Base-by-base conservation (phyloP, 92 coral and sea anemone species). In the Phenganax marumi region DNA sequence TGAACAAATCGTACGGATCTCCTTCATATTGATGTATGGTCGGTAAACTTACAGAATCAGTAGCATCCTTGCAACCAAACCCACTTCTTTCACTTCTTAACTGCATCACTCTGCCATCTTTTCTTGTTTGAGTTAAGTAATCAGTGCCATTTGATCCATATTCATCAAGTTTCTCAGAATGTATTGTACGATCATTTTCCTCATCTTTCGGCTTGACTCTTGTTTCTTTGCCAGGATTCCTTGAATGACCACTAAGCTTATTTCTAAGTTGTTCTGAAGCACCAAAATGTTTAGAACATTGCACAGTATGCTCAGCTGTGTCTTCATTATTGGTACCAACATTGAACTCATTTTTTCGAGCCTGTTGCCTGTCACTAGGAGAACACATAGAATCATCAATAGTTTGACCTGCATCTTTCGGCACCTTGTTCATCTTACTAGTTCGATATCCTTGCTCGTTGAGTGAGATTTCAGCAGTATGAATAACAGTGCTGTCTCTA, bases 11-110 rank as follows among this genome's bases (percentile, higher is more conserved):
- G 19, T 49, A 26, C 0, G 64, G 48, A 17, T 56, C 51, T 57
- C 69, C 81, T 77, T 77, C 81, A 14, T 26, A 77, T 77, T 56
- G 62, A 77, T 61, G 83, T 58, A 61, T 61, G 8, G 55, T 62
- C 0, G 73, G 60, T 47, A 78, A 78, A 78, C 73, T 43, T 26
- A 66, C 12, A 8, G 83, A 46, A n/a, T 61, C 83, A 60, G 56
- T 49, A 72, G 43, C 43, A 33, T 33, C 43, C 43, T 33, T 33
- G 43, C 43, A 33, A 33, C 43, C 43, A 33, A 33, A 33, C 43
- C 43, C 43, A 33, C 43, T 33, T 33, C 72, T 48, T 24, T 66
- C 72, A 9, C 72, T 33, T 25, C 72, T 66, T 13, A 66, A 33
- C 50, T 66, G 72, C 72, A 26, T 66, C 72, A 66, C 26, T 14